Percentiles rank a stretch among this genome's conserved stretches.
phyloP scores from a whole-genome alignment of 1,140 invertebrate species.

The Drosophila nasuta region DNA sequence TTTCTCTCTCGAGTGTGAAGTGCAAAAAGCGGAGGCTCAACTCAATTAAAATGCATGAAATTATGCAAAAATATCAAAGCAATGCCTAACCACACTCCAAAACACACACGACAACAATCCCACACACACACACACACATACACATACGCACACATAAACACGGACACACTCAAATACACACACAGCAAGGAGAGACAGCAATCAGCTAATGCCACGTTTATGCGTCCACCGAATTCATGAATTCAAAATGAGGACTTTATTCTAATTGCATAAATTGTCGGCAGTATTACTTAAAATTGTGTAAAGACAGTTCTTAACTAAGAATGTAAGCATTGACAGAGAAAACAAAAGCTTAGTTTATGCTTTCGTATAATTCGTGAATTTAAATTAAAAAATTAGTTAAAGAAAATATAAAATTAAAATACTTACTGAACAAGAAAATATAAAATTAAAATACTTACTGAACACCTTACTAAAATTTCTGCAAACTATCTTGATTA shows the following conservation, averaged over 20 bases:
- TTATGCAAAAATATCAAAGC: constrained; percentile 71
- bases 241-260: constrained; percentile 1
- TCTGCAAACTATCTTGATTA: too few relatives aligned
- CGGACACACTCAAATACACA: neutral
- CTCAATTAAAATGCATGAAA: constrained; percentile 78
- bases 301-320: neutral
- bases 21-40: constrained; percentile 25
- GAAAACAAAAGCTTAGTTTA: neutral
- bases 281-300: neutral
- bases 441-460: too few relatives aligned
- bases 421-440: too few relatives aligned
- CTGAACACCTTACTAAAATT: too few relatives aligned
- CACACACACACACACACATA: too few relatives aligned
- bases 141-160: constrained; percentile 1
- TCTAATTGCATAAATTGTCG: neutral
- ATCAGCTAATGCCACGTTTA: constrained; percentile 24
- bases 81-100: constrained; percentile 31
- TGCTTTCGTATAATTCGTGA: neutral
- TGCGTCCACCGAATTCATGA: constrained; percentile 14
- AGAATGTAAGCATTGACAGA: neutral
- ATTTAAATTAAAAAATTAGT: neutral
- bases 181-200: neutral
- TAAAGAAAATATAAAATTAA: too few relatives aligned
- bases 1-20: neutral
- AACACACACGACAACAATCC: neutral